Percentiles rank a stretch among this genome's conserved stretches.
phyloP scores from a whole-genome alignment of 2,113 vertebrate species.

The Pygoscelis antarcticus region DNA sequence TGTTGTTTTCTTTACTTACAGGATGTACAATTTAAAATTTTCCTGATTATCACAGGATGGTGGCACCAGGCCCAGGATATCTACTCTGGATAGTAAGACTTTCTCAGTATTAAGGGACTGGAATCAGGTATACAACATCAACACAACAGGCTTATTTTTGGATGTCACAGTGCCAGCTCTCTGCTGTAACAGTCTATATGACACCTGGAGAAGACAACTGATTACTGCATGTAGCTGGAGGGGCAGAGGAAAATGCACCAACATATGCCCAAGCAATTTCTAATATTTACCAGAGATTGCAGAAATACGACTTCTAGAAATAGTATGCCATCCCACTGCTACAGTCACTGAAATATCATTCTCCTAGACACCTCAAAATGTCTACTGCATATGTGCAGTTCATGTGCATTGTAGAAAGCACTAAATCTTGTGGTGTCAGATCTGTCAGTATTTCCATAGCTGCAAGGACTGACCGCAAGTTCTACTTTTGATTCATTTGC shows the following conservation, averaged over 20 bases:
- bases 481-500: background rate
- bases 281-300: background rate
- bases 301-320: background rate
- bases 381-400: background rate
- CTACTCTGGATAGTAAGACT: background rate
- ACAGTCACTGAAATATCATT: background rate
- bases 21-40: background rate
- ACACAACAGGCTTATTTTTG: background rate
- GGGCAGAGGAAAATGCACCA: background rate
- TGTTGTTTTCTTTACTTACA: background rate
- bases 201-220: background rate
- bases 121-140: background rate
- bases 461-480: background rate
- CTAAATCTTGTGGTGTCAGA: background rate
- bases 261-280: background rate
- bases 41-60: background rate
- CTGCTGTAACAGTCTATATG: too few species aligned
- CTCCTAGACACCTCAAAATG: background rate
- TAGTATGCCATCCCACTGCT: background rate
- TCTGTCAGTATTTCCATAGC: background rate
- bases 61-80: background rate
- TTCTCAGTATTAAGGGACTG: background rate
- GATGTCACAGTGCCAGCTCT: background rate
- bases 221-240: background rate
- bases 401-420: background rate